Evolutionary conservation across 2,888 invertebrate genomes (phyloP), one percentile per base, ranked within the genome.

Genomic region (Operophtera brumata): DNA sequence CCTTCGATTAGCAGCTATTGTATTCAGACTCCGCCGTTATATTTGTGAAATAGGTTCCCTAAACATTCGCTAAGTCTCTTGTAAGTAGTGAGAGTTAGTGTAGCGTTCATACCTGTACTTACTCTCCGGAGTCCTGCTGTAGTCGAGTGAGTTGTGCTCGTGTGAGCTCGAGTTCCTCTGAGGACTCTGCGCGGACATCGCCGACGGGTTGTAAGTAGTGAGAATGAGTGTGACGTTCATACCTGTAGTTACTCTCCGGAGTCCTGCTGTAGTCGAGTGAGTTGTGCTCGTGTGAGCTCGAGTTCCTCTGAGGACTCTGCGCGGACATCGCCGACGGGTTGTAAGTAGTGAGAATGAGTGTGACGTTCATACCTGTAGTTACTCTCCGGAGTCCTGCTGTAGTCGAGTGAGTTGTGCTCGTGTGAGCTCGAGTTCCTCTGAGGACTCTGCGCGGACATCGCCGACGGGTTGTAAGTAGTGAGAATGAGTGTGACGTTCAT

Each of bases 91-190:
- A 28, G 7, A 30, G 9, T 30, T 30, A 30, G 9, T 42, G 8
- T 10, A 10, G 4, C 10, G 51, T n/a, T n/a, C n/a, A n/a, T 61
- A 86, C 87, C 86, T 84, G 68, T 86, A 87, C 39, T 75, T 81
- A 53, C 65, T 82, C 4, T 86, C 86, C 1, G 82, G 71, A 42
- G 70, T 73, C 58, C 86, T 39, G 14, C 43, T 77, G 67, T 88
- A 88, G 42, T 88, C 89, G 1, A 89, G 74, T 0, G 89, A 87
- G 71, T 78, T 84, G 70, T 86, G 88, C 56, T 88, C 88, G 69
- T 84, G 88, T 1, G 88, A 84, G 70, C 82, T 88, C 40, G 87
- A 87, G 63, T 85, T 85, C 30, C 90, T 71, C 52, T 88, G 89
- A 20, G 89, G 85, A 57, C 83, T 86, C 59, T 82, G 84, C 14